Conservation (phyloP, 2,888 invertebrate species). For the Andrena chrysosceles region DNA sequence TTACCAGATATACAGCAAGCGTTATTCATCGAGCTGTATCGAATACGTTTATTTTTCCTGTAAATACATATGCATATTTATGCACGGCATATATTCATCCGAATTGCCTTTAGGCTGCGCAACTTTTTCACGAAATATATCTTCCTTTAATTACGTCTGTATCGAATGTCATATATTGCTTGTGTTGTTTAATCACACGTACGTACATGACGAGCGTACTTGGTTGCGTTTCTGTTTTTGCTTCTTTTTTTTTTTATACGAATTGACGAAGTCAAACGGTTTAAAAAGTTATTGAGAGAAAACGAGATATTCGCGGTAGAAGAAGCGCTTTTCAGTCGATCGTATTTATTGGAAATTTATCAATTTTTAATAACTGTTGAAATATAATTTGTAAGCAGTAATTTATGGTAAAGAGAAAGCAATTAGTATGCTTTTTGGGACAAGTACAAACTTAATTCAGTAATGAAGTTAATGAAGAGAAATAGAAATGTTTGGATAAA, state of each 20-base stretch:
- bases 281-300: not conserved
- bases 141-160: not conserved
- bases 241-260: not conserved
- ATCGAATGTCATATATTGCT: not conserved
- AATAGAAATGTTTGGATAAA: too few relatives aligned
- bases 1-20: slow-evolving; percentile 50
- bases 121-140: slow-evolving; percentile 10
- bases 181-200: not conserved
- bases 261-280: not conserved
- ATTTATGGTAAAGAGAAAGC: not conserved
- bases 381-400: not conserved
- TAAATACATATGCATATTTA: not conserved
- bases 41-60: slow-evolving; percentile 22
- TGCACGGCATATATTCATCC: not conserved
- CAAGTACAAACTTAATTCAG: too few relatives aligned
- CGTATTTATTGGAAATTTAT: not conserved
- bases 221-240: not conserved
- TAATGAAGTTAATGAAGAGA: too few relatives aligned
- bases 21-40: slow-evolving; percentile 38
- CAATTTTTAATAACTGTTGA: not conserved
- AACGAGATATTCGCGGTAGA: not conserved
- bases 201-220: not conserved
- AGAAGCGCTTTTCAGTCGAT: not conserved
- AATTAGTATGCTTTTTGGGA: too few relatives aligned
- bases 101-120: not conserved